Evolutionary conservation across 1,140 invertebrate species (phyloP), one percentile per base, ranked within the genome.

Genomic region (Rhyzopertha dominica): DNA sequence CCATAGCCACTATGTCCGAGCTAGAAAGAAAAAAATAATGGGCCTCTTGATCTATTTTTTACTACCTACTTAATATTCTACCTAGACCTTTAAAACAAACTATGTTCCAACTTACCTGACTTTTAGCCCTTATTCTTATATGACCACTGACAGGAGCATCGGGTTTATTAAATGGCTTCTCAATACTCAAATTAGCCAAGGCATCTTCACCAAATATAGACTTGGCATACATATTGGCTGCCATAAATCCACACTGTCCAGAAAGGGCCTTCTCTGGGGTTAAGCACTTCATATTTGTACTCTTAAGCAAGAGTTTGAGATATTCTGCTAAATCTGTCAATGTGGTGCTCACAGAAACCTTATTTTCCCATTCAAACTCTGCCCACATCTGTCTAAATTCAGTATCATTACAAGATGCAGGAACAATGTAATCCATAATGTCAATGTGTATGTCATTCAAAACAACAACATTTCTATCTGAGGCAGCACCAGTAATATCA

Each of bases 361-460:
- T 99, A 73, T 99, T 99, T 74, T 99, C 97, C 97, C 97, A 99
- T 72, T 99, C 97, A 74, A 99, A 99, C 74, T 98, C 95, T 1
- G 93, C 89, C 97, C 97, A 99, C 96, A 99, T 99, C 69, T 90
- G 84, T 10, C 96, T 71, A 74, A 99, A 99, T 72, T 99, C 95
- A 0, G 82, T 80, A 67, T 99, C 95, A 19, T 84, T 94, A 68
- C 95, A 98, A 17, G 77, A 73, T 2, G 94, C 94, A n/a, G 97
- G 96, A 24, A 98, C 85, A 59, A 99, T 99, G 70, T 99, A 99
- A 74, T 99, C 97, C 90, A 99, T 98, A 48, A 99, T 99, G 71
- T 99, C 96, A 64, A 99, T 97, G 67, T 98, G 95, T 63, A 99
- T 98, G 65, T 99, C 96, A 66, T 98, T 98, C 10, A 99, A 74